Percentiles rank a stretch among this genome's conserved stretches.
Conservation (phyloP, 2,113 vertebrate genomes). For the Pelodiscus sinensis region DNA sequence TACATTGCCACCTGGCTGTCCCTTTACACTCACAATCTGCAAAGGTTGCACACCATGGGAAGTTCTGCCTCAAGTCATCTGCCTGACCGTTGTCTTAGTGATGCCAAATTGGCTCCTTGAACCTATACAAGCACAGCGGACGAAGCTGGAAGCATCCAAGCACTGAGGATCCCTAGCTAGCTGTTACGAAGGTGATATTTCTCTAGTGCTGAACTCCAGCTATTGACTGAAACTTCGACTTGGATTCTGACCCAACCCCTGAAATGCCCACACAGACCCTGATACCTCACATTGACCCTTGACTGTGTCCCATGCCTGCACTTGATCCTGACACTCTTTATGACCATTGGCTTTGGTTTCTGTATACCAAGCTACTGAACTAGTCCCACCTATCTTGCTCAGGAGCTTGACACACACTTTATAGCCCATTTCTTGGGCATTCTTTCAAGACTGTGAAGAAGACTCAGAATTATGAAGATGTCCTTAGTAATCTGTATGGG, state of each 20-base stretch:
- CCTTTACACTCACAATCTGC: neutral
- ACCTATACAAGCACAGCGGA: neutral
- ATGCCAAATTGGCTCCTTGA: neutral
- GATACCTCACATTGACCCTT: too few species aligned
- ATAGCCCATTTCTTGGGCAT: neutral
- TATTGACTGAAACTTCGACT: neutral
- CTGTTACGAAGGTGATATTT: too few species aligned
- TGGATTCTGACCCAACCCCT: neutral
- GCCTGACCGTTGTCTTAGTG: neutral
- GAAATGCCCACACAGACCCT: neutral
- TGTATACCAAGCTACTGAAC: too few species aligned
- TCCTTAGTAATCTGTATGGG: neutral
- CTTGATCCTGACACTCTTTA: neutral
- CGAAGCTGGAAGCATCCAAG: neutral
- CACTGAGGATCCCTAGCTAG: neutral
- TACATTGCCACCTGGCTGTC: neutral
- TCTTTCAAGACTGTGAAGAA: neutral
- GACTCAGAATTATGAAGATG: neutral
- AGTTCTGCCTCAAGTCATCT: neutral
- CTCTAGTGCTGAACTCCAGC: neutral
- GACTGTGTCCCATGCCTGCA: neutral
- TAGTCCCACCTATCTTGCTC: too few species aligned
- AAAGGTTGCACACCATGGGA: neutral
- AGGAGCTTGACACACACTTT: neutral
- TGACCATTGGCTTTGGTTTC: too few species aligned